Percentiles rank a stretch among this genome's conserved stretches.
Conservation (phyloP, 2,113 vertebrate genomes). For the Actinemys pallida region DNA sequence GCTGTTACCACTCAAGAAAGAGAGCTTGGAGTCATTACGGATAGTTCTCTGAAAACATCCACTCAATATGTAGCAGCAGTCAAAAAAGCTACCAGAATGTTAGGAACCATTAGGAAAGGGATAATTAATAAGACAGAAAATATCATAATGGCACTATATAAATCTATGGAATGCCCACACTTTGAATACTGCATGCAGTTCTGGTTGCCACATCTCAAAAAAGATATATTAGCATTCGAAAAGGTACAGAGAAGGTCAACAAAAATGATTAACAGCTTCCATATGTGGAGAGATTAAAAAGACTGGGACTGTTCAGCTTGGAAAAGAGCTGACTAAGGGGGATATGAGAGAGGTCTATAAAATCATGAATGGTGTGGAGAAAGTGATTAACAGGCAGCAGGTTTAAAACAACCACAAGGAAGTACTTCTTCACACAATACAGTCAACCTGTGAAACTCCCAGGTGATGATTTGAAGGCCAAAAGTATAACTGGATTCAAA, state of each 20-base stretch:
- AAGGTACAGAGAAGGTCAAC: too few relatives aligned
- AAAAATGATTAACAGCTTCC: too few relatives aligned
- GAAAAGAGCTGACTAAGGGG: too few relatives aligned
- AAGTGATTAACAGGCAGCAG: too few relatives aligned
- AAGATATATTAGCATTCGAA: too few relatives aligned
- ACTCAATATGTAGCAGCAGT: neutral
- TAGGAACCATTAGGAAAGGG: neutral
- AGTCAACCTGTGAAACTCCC: neutral
- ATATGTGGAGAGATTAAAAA: too few relatives aligned
- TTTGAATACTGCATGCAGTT: too few relatives aligned
- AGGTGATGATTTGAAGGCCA: neutral
- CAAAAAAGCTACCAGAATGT: neutral
- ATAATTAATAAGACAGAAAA: neutral
- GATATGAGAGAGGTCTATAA: too few relatives aligned
- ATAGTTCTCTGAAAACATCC: neutral
- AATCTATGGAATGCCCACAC: too few relatives aligned
- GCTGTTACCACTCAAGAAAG: neutral
- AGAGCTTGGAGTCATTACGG: neutral
- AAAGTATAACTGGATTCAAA: neutral
- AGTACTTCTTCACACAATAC: neutral
- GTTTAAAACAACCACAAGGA: neutral
- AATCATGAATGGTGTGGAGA: too few relatives aligned
- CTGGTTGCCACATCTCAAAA: too few relatives aligned
- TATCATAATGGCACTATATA: neutral
- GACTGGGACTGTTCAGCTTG: too few relatives aligned